Evolutionary conservation across 2,113 vertebrate species (phyloP), one percentile per base, ranked within the genome.

Genomic region (Crotalus horridus): DNA sequence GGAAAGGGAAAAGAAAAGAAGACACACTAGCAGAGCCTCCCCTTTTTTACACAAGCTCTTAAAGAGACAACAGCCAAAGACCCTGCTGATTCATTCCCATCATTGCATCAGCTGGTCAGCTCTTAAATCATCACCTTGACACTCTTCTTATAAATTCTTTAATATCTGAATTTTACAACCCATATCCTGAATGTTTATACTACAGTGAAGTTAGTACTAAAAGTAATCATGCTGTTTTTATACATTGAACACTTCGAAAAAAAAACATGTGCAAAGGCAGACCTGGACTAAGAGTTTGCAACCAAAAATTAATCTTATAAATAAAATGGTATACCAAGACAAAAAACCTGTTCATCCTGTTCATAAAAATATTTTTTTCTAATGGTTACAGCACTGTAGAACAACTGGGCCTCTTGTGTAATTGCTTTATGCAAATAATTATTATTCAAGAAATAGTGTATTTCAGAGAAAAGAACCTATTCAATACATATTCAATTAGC

Each of bases 211-310:
- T 81, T 43, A 43, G 7, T 81, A 81, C 33, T 81, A 21, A 81
- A n/a, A 87, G 26, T 88, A 55, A 54, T 21, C 10, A 15, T n/a
- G 26, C 0, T 88, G 20, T 39, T 88, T 88, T 56, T 29, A 56
- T 39, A 56, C 29, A 17, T 3, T 10, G 29, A 56, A 88, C 4
- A 39, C 21, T 56, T 17, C 33, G 5, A 1, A 2, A 0, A 0
- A 1, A 1, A 15, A 69, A 11, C 15, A 13, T 13, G 4, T 4
- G 20, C 87, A 88, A 88, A 88, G 33, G n/a, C n/a, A 56, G 9
- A 56, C 53, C 8, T 55, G n/a, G 9, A 88, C 53, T n/a, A 88
- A 55, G n/a, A 88, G 8, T n/a, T n/a, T 88, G n/a, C 87, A 88
- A 29, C 8, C n/a, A 58, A 23, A 10, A 58, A 13, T 10, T 29